Conservation (phyloP, 2,113 vertebrate species). For the Epinephelus lanceolatus region DNA sequence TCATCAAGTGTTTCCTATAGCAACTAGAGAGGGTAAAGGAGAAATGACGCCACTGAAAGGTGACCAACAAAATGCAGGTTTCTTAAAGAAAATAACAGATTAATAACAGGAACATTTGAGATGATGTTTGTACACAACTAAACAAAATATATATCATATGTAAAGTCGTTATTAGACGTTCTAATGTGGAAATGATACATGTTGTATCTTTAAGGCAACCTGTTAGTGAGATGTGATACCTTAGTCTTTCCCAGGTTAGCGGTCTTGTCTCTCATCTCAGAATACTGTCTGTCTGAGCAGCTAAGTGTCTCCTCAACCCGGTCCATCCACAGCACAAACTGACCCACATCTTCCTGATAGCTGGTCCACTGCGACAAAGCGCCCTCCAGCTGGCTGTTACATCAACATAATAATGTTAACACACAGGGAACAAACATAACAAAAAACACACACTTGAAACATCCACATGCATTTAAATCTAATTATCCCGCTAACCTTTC, state of each 20-base stretch:
- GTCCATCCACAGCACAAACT: slow-evolving; percentile 96
- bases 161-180: too few relatives aligned
- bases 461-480: slow-evolving; percentile 23
- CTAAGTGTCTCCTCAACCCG: slow-evolving; percentile 88
- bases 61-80: too few relatives aligned
- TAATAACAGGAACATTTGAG: too few relatives aligned
- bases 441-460: neutral
- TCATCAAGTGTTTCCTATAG: too few relatives aligned
- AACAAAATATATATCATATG: too few relatives aligned
- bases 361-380: slow-evolving; percentile 97
- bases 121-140: too few relatives aligned
- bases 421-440: slow-evolving; percentile 1
- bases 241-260: slow-evolving; percentile 92
- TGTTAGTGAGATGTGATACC: slow-evolving; percentile 74
- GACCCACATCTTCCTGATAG: slow-evolving; percentile 95
- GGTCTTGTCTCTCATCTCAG: slow-evolving; percentile 94
- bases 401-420: slow-evolving; percentile 11
- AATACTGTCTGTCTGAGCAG: slow-evolving; percentile 87
- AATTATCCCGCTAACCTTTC: slow-evolving; percentile 51
- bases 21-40: too few relatives aligned
- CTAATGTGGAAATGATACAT: too few relatives aligned
- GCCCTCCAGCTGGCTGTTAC: slow-evolving; percentile 93
- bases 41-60: too few relatives aligned
- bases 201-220: too few relatives aligned
- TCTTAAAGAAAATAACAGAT: too few relatives aligned